phyloP scores from a whole-genome alignment of 2,113 vertebrate genomes.

The Anolis sagrei region DNA sequence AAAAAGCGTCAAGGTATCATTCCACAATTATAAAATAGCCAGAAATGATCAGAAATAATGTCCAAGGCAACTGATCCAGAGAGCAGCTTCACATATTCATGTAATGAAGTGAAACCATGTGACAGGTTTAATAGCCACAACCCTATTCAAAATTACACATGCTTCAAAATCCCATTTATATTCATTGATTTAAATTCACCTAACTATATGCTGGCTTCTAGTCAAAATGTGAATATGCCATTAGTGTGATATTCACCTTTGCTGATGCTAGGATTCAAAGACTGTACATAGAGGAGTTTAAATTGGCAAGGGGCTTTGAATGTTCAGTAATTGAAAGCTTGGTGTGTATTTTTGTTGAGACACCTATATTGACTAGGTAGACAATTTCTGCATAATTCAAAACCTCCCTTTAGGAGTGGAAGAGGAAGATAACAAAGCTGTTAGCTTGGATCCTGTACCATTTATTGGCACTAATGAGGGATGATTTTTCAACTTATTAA shows the following conservation, averaged over 20 bases:
- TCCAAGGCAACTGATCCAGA: background rate
- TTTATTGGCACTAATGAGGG: background rate
- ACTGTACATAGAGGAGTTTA: background rate
- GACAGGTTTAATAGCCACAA: background rate
- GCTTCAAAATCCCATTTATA: background rate
- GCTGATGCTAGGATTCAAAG: background rate
- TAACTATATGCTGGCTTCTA: background rate
- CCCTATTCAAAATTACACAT: background rate
- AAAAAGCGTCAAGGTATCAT: background rate
- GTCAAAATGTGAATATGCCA: background rate
- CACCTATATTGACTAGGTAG: background rate
- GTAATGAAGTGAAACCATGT: background rate
- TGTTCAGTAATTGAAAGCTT: background rate
- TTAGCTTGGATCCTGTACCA: background rate
- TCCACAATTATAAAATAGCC: background rate
- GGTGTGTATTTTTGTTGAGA: background rate
- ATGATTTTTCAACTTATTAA: conserved; percentile 7
- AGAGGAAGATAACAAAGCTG: background rate
- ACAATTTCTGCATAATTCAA: background rate
- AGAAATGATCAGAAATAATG: background rate
- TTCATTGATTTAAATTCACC: background rate
- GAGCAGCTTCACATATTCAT: background rate
- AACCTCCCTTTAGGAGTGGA: background rate
- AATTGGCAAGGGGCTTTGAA: conserved; percentile 48
- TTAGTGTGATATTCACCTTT: background rate